Evolutionary conservation across 2,113 vertebrate species (phyloP), one percentile per base, ranked within the genome.

Genomic region (Micronycteris hirsuta): DNA sequence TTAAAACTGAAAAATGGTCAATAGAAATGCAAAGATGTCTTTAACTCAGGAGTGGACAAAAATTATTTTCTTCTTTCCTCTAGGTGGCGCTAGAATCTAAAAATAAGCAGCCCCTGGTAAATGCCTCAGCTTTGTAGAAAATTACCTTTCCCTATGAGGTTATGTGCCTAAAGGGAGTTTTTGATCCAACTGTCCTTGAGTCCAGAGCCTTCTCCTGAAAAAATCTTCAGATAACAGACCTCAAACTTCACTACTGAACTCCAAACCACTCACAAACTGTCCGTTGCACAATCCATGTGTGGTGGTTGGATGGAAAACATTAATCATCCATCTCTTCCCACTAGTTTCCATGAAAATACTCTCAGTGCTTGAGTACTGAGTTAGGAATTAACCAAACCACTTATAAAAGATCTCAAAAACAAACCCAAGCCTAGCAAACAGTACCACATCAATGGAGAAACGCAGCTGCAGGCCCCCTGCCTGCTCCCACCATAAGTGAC

Each of bases 31-130:
- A 65, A 36, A 90, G 17, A 86, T 38, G 67, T 17, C 33, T 89
- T 90, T 12, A 11, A 78, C 24, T 49, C 5, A 38, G 11, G 0
- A 2, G 38, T 28, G 58, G 71, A 85, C 33, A 17, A 31, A 47
- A 81, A 92, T 67, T 61, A 85, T 86, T 92, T 86, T 88, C 54
- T 52, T 80, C 7, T 83, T 0, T 73, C 98, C 98, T 98, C 97
- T 97, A 98, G 98, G 97, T 98, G 98, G 98, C 89, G 97, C 97
- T 98, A 96, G 92, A 98, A 96, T 93, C 98, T 92, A 97, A 90
- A 76, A 6, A 68, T 95, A 93, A 83, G 73, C 45, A 56, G 14
- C 1, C 11, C 11, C 43, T 43, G 43, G 43, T 26, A 19, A n/a
- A 33, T 0, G 14, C 4, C 1, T 45, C 5, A 0, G 22, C 28